Conservation (phyloP, 1,140 invertebrate species). For the Leptinotarsa lineolata region DNA sequence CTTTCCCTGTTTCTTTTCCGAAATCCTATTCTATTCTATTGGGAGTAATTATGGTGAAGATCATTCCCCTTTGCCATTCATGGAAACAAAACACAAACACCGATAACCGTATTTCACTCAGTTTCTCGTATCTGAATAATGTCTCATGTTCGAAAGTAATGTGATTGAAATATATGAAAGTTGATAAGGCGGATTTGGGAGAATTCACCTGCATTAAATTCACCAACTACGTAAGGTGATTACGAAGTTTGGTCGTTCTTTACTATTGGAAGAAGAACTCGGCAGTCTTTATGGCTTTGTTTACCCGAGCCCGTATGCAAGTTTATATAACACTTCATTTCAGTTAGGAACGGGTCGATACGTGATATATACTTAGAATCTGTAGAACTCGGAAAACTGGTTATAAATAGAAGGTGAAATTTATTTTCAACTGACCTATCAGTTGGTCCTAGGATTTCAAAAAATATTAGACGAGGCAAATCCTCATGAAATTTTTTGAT, state of each 20-base stretch:
- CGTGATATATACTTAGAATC: background rate
- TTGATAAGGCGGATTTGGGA: constrained; percentile 34
- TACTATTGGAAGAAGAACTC: constrained; percentile 41
- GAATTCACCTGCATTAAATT: constrained; percentile 44
- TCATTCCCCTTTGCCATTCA: too few relatives aligned
- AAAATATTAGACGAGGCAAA: too few relatives aligned
- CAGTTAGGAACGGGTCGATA: constrained; percentile 26
- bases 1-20: too few relatives aligned
- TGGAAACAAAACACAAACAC: background rate
- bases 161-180: constrained; percentile 39
- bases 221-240: constrained; percentile 42
- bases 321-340: constrained; percentile 46
- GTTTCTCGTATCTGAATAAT: background rate
- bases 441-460: too few relatives aligned
- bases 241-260: constrained; percentile 49
- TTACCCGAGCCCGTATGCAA: constrained; percentile 48
- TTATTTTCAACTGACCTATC: too few relatives aligned
- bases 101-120: background rate
- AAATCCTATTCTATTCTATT: too few relatives aligned
- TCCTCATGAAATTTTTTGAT: too few relatives aligned
- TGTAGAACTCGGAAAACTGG: too few relatives aligned
- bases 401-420: too few relatives aligned
- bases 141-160: constrained; percentile 18
- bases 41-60: too few relatives aligned
- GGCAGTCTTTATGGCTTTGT: constrained; percentile 54